phyloP scores from a whole-genome alignment of 53 echinoderm and acorn worm species.

The Astropecten irregularis region DNA sequence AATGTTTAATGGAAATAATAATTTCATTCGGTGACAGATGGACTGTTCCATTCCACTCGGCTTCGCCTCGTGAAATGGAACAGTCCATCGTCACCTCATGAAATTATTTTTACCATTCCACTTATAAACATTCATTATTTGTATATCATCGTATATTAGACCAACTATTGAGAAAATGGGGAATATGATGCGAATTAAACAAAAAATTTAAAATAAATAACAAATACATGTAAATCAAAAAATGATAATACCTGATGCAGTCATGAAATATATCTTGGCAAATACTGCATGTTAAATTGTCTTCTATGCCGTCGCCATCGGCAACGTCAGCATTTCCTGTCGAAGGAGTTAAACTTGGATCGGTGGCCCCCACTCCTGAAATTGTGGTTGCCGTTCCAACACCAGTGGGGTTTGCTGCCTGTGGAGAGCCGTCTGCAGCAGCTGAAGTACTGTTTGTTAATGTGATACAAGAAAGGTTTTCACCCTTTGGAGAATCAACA shows the following conservation, averaged over 20 bases:
- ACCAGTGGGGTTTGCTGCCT: not conserved
- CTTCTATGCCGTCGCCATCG: slow-evolving; percentile 69
- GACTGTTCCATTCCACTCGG: no score
- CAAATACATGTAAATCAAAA: no score
- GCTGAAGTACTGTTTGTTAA: no score
- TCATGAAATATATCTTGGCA: slow-evolving; percentile 94
- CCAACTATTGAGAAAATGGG: not conserved
- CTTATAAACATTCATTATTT: no score
- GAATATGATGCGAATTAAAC: no score
- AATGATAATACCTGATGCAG: slow-evolving; percentile 93
- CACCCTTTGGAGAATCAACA: not conserved
- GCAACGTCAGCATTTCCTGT: slow-evolving; percentile 14
- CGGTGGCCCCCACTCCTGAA: not conserved
- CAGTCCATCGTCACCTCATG: not conserved
- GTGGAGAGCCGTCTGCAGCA: no score
- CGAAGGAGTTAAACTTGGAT: not conserved
- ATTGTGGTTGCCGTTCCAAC: not conserved
- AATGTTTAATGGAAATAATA: no score
- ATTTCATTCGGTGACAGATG: no score
- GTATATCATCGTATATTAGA: no score
- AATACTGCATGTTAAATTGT: slow-evolving; percentile 85
- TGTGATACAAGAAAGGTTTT: not conserved
- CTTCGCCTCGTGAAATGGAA: no score
- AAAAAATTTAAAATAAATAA: no score
- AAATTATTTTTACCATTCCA: not conserved